phyloP scores from a whole-genome alignment of 2,113 vertebrate species.

The Motacilla alba region DNA sequence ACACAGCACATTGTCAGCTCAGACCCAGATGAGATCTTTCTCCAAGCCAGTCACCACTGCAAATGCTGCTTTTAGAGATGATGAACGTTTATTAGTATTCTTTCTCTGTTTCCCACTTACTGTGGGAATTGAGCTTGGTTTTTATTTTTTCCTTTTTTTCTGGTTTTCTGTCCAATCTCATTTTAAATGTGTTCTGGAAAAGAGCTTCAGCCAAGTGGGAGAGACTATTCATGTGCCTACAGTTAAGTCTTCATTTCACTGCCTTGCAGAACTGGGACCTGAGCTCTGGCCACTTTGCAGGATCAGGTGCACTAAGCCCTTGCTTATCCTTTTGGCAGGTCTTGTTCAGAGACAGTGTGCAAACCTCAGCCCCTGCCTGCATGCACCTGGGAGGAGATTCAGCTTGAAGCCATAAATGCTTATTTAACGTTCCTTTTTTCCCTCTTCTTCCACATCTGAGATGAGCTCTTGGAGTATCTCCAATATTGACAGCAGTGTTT shows the following conservation, averaged over 20 bases:
- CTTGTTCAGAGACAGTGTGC: rapidly evolving
- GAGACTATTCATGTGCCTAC: not conserved
- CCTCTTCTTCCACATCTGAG: not conserved
- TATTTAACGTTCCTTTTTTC: not conserved
- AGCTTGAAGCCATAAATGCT: not conserved
- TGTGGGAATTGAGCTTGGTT: not conserved
- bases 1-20: rapidly evolving
- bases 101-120: not conserved
- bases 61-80: not conserved
- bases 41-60: not conserved
- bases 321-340: not conserved
- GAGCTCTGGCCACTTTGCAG: not conserved
- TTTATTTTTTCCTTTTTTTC: not conserved
- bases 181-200: not conserved
- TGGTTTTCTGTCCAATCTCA: not conserved
- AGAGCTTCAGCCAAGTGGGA: not conserved
- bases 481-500: not conserved
- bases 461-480: not conserved
- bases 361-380: not conserved
- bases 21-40: not conserved
- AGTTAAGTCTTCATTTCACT: not conserved
- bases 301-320: not conserved
- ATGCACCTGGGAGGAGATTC: not conserved
- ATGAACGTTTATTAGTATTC: not conserved
- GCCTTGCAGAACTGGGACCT: not conserved